Conservation (phyloP, 2,888 invertebrate species). For the Eumerus sabulonum region DNA sequence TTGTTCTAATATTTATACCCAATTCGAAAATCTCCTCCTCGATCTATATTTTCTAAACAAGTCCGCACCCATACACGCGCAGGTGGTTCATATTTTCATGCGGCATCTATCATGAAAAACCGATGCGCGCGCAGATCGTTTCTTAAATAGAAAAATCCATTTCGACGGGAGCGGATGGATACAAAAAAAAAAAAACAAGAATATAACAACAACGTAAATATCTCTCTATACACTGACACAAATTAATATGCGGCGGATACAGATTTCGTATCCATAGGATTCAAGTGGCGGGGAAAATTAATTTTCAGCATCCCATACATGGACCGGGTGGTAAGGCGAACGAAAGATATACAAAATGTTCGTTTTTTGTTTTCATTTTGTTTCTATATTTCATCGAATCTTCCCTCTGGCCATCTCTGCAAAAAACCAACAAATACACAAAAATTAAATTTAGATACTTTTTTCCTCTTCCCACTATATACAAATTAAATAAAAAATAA, state of each 20-base stretch:
- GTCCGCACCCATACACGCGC: conserved; percentile 48
- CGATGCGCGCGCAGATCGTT: conserved; percentile 55
- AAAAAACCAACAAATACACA: conserved; percentile 53
- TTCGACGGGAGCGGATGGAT: too few species aligned
- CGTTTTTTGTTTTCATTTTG: conserved; percentile 5
- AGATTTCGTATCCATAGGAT: conserved; percentile 71
- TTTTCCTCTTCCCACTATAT: conserved; percentile 43
- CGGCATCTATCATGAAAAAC: conserved; percentile 25
- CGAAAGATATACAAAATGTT: conserved; percentile 58
- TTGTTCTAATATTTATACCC: conserved; percentile 79
- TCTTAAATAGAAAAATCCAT: conserved; percentile 59
- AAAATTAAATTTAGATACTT: conserved; percentile 65
- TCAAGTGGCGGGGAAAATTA: conserved; percentile 66
- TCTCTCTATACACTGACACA: conserved; percentile 43
- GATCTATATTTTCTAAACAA: conserved; percentile 64
- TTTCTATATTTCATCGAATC: conserved; percentile 20
- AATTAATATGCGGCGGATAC: conserved; percentile 62
- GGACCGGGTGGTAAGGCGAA: conserved; percentile 75
- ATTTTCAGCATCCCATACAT: conserved; percentile 78
- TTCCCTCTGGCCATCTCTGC: conserved; percentile 57
- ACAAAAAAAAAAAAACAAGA: conserved; percentile 7
- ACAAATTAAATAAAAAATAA: conserved; percentile 34
- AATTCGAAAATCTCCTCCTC: conserved; percentile 59
- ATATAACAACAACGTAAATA: too few species aligned
- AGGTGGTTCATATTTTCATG: conserved; percentile 47